Evolutionary conservation across 2,113 vertebrate genomes (phyloP).

Genomic region (Centrocercus urophasianus): DNA sequence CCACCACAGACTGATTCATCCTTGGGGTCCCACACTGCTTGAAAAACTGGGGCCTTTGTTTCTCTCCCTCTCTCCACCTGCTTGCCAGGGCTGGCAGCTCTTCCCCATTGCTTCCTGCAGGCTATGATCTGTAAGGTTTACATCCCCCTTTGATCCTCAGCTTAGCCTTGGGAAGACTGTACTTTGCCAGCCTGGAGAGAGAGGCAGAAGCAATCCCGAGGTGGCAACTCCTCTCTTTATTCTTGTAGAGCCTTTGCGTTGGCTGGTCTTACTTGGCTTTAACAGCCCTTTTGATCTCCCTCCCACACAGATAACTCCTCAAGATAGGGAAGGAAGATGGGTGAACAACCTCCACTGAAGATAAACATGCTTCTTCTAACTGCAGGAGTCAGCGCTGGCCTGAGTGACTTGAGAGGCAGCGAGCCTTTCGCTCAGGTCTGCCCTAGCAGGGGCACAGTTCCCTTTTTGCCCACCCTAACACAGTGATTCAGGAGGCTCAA

Average conservation of each 20-base stretch:
- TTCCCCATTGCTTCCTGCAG: background rate
- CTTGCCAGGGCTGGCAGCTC: background rate
- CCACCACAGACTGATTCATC: background rate
- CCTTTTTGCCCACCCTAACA: background rate
- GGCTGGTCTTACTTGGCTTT: rapidly evolving
- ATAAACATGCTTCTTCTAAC: rapidly evolving
- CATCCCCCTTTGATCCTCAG: background rate
- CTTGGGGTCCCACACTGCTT: background rate
- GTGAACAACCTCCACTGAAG: rapidly evolving
- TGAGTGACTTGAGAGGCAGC: background rate
- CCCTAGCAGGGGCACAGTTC: rapidly evolving
- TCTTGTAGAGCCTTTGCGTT: rapidly evolving
- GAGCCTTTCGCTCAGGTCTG: background rate
- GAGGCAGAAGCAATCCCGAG: background rate
- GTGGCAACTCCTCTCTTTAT: rapidly evolving
- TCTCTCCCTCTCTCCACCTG: background rate
- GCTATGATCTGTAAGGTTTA: background rate
- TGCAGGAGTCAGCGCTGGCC: background rate
- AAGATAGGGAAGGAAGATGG: background rate
- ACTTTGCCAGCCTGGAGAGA: background rate
- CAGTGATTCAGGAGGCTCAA: background rate
- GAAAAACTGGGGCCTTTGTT: background rate
- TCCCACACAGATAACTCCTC: background rate
- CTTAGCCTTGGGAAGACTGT: background rate
- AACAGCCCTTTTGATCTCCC: background rate